Percentiles rank a stretch among this genome's conserved stretches.
These are phyloP conservation scores for Caenorhabditis sp. DNA, from an alignment of 2,888 invertebrate genomes.

Conservation along the genomic window DNA sequence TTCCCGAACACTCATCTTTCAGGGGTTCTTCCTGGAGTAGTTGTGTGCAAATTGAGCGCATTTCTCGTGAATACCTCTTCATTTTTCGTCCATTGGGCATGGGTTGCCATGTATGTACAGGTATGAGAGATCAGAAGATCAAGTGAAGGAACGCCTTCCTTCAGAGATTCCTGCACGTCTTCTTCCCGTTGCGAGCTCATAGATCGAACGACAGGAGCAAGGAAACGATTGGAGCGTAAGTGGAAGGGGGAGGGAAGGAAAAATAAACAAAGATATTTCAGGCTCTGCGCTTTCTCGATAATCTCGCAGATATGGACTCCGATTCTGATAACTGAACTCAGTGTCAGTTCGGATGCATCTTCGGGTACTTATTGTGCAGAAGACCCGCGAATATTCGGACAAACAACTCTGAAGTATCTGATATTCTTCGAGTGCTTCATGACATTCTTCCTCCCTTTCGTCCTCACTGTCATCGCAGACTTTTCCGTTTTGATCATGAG, in stretches of 20 bases:
- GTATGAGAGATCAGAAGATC: constrained; percentile 21
- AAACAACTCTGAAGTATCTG: constrained; percentile 60
- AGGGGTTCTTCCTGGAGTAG: constrained; percentile 65
- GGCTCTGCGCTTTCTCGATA: constrained; percentile 63
- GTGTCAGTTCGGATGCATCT: constrained; percentile 49
- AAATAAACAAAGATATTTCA: constrained; percentile 29
- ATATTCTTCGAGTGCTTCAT: constrained; percentile 69
- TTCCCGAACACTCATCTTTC: constrained; percentile 18
- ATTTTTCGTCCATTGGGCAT: constrained; percentile 72
- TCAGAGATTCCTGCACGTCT: constrained; percentile 58
- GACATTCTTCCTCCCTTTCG: constrained; percentile 71
- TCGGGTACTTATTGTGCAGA: constrained; percentile 66
- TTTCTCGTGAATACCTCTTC: constrained; percentile 69
- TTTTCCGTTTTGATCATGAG: constrained; percentile 67
- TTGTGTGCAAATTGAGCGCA: constrained; percentile 70
- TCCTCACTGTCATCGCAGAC: constrained; percentile 68
- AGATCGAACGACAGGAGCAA: constrained; percentile 43
- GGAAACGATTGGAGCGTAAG: constrained; percentile 40
- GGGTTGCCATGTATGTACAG: constrained; percentile 70
- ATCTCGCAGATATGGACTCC: constrained; percentile 71
- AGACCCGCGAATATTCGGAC: constrained; percentile 54
- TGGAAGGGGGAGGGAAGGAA: too few relatives aligned
- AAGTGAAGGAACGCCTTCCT: background rate
- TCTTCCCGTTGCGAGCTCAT: constrained; percentile 45
- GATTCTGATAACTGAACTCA: constrained; percentile 66